Base-by-base conservation (phyloP, 2,888 invertebrate genomes). In the Hypena proboscidalis region DNA sequence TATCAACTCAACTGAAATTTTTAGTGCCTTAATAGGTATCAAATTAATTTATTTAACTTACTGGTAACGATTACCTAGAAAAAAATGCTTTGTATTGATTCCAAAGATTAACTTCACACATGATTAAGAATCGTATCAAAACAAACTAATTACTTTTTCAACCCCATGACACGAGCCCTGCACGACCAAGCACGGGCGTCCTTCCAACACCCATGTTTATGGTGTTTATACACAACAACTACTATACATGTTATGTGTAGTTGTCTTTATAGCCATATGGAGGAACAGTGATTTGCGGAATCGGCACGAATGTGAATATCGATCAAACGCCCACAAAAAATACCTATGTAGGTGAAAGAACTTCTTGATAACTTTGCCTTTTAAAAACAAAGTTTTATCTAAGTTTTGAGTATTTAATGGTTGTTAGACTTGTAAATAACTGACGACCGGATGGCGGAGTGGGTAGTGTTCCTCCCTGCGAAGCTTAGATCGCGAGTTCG, bases 321-420 rank as follows among this genome's bases (percentile, higher is more conserved):
- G 86, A 87, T 71, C 85, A 80, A 87, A 87, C 86, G 59, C 32
- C 44, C 60, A 53, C 59, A 65, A 63, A 71, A 68, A 58, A 58
- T 36, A 23, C 23, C 25, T 26, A 15, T 23, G 31, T 21, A 10
- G 1, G 2, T 15, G 21, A 3, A 33, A 8, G 7, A 8, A 10
- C 5, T 23, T 19, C 11, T 17, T 34, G 27, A 32, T 23, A 23
- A 36, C 25, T 33, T 42, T 44, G 29, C 40, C 40, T 51, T 51
- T 41, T 31, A 52, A 51, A n/a, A 42, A 33, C 31, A 21, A 42
- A 34, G 42, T 47, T 35, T 36, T 32, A 34, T 34, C 17, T 33
- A 31, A 49, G 54, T 23, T 31, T 32, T 30, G 1, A 30, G 15
- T 17, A 15, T 38, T 14, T 9, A 8, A 6, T 23, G 9, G 4